Base-by-base conservation (phyloP, 2,113 vertebrate species). In the Heterotis niloticus region DNA sequence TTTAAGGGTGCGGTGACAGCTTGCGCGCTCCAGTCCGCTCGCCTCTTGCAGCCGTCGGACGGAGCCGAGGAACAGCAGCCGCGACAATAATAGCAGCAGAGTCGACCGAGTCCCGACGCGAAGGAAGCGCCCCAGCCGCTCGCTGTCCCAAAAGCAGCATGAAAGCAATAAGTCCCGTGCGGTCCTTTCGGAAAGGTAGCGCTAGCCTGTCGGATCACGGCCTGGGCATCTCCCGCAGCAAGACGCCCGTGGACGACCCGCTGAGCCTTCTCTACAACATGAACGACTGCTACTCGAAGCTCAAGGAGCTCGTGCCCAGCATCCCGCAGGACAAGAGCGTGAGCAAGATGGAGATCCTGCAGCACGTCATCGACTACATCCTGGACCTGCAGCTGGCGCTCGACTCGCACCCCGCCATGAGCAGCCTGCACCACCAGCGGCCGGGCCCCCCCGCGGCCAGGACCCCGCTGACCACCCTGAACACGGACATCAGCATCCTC, bases 261-360 rank as follows among this genome's bases (percentile, higher is more conserved):
- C 92, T 98, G 88, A 97, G 96, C 87, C 91, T 99, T 83, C 93
- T 99, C 34, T 98, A 99, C 92, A 98, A 99, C 88, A 99, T 99
- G 98, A 98, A 99, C 88, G 96, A 98, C 90, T 99, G 98, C 92
- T 99, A 99, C 91, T 98, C 96, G 71, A 98, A 98, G 87, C 93
- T 99, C 90, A 98, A 98, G 84, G 97, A 99, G 91, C 94, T 99
- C 86, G 97, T 99, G 91, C 97, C 98, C 84, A 99, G 96, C 92
- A 99, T 99, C 91, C 97, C 96, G 0, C 97, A 98, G 90, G 96
- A 99, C 92, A 98, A 96, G 93, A 99, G 96, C 92, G 96, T 99
- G 85, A 98, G 95, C 95, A 99, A 96, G 94, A 98, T 99, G 96
- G 97, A 99, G 93, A 99, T 99, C 93, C 90, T 99, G 89, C 98